These are phyloP conservation scores for Erynnis tages DNA, from an alignment of 2,888 invertebrate species.

Conservation along the genomic window DNA sequence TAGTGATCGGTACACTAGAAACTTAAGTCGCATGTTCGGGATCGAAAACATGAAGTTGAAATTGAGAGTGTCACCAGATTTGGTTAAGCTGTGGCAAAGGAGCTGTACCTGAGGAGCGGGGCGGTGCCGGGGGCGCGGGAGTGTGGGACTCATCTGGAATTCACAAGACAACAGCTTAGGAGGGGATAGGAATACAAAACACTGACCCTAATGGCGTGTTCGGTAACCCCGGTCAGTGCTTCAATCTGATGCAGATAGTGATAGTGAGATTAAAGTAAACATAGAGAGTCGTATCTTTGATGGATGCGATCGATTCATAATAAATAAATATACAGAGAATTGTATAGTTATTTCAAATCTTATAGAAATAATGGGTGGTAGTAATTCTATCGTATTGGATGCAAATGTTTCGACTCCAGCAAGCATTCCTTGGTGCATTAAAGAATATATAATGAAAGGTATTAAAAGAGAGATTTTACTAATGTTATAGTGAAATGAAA, in stretches of 20 bases:
- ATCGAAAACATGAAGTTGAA: background rate
- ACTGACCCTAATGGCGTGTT: slow-evolving; percentile 38
- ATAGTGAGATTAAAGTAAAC: background rate
- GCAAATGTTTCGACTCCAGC: too few species aligned
- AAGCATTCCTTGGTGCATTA: too few species aligned
- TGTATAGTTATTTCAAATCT: too few species aligned
- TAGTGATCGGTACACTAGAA: background rate
- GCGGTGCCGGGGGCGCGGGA: slow-evolving; percentile 77
- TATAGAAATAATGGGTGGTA: too few species aligned
- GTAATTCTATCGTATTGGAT: too few species aligned
- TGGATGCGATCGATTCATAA: too few species aligned
- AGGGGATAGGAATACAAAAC: slow-evolving; percentile 55
- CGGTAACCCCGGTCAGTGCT: slow-evolving; percentile 20
- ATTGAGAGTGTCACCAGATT: slow-evolving; percentile 23
- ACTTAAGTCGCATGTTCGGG: background rate
- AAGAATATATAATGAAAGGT: too few species aligned
- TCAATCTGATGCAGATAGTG: slow-evolving; percentile 7
- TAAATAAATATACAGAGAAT: too few species aligned
- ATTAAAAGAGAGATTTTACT: too few species aligned
- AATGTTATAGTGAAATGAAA: too few species aligned
- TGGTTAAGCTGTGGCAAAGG: slow-evolving; percentile 35
- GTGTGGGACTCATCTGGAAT: slow-evolving; percentile 81
- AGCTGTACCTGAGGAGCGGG: slow-evolving; percentile 79
- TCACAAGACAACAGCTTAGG: slow-evolving; percentile 78
- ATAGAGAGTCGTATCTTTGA: too few species aligned